Conservation (phyloP, 2,797 vertebrate species). For the Gadopsis marmoratus region DNA sequence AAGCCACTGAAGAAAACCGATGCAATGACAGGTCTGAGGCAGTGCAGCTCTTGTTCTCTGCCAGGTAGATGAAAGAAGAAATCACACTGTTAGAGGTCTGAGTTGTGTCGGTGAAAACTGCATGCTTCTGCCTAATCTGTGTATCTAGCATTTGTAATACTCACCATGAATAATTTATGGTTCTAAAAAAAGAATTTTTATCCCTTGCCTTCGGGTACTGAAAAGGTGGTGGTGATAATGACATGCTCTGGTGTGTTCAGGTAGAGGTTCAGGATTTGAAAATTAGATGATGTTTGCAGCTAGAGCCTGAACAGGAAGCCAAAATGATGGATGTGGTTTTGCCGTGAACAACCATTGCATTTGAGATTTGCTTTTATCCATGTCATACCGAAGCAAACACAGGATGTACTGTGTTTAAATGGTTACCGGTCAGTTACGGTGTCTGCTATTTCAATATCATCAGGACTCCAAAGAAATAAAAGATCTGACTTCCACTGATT, state of each 20-base stretch:
- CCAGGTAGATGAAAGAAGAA: slow-evolving; percentile 57
- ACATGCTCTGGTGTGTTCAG: slow-evolving; percentile 30
- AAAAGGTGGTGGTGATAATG: slow-evolving; percentile 41
- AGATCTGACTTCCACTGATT: neutral
- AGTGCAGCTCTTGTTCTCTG: slow-evolving; percentile 47
- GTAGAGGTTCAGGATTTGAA: slow-evolving; percentile 26
- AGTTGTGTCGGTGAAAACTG: slow-evolving; percentile 52
- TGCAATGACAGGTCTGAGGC: slow-evolving; percentile 42
- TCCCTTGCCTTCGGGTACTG: slow-evolving; percentile 36
- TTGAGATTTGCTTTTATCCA: slow-evolving; percentile 12
- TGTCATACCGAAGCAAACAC: neutral
- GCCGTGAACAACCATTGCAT: neutral
- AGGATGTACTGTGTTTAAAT: neutral
- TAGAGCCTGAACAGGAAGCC: neutral
- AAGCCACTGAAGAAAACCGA: slow-evolving; percentile 35
- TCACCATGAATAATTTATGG: slow-evolving; percentile 71
- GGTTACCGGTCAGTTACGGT: neutral
- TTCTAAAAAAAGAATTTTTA: slow-evolving; percentile 46
- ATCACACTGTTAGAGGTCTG: slow-evolving; percentile 51
- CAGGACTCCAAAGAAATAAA: neutral
- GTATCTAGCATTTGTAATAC: slow-evolving; percentile 59
- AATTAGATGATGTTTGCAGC: slow-evolving; percentile 5
- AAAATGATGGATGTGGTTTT: neutral
- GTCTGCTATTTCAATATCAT: neutral
- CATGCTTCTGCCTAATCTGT: slow-evolving; percentile 60